Evolutionary conservation across 92 coral and sea anemone genomes (phyloP).

Genomic region (Parazoanthus atlanticus): DNA sequence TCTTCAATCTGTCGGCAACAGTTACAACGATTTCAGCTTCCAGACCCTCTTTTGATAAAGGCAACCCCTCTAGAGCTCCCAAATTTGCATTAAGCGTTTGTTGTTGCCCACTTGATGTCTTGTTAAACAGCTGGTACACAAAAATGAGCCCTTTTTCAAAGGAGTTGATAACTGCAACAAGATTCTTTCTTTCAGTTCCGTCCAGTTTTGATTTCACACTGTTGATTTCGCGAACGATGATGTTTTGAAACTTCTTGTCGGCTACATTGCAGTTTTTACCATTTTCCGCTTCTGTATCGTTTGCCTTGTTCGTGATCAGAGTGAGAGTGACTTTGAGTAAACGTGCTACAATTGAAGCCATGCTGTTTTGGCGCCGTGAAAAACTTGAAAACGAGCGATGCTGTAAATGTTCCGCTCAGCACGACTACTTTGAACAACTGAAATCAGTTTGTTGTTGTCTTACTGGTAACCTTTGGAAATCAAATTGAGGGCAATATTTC

Average conservation of each 20-base stretch:
- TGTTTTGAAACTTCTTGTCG: slow-evolving; percentile 38
- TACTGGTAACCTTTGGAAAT: neutral
- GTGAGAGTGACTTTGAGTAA: slow-evolving; percentile 17
- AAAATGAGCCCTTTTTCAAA: slow-evolving; percentile 38
- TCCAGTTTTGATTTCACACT: slow-evolving; percentile 35
- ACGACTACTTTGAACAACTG: neutral
- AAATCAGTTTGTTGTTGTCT: neutral
- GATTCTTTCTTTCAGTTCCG: slow-evolving; percentile 29
- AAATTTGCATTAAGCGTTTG: neutral
- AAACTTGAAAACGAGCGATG: neutral
- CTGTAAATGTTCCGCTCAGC: neutral
- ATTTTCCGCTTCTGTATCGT: slow-evolving; percentile 8
- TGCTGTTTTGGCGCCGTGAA: neutral
- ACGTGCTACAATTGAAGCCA: slow-evolving; percentile 10
- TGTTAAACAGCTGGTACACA: slow-evolving; percentile 15
- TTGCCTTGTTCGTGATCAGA: slow-evolving; percentile 15
- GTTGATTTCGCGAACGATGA: slow-evolving; percentile 36
- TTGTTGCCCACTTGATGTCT: neutral
- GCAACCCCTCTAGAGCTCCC: neutral
- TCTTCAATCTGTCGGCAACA: slow-evolving; percentile 18
- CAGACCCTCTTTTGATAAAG: neutral
- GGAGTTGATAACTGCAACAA: slow-evolving; percentile 19
- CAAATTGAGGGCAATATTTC: slow-evolving; percentile 14
- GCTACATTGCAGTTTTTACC: neutral
- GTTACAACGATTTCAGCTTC: slow-evolving; percentile 16